Percentiles rank a stretch among this genome's conserved stretches.
Evolutionary conservation across 2,888 invertebrate genomes (phyloP).

Genomic region (Trachelus iudaicus): DNA sequence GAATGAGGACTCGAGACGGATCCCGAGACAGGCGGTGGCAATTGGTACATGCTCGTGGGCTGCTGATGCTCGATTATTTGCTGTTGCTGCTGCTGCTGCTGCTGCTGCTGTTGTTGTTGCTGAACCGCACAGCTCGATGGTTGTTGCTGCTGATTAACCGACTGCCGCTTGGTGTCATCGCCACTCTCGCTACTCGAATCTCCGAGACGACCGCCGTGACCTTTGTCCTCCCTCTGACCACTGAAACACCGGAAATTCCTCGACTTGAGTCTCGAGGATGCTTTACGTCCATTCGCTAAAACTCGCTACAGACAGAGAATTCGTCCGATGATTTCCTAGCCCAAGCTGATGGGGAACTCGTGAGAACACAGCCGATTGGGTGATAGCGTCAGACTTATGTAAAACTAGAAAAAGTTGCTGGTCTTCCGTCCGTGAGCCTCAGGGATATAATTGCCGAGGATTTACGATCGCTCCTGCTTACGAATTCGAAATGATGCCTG

Average conservation of each 20-base stretch:
- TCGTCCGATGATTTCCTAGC: no score
- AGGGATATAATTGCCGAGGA: no score
- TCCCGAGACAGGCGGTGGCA: constrained; percentile 51
- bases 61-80: constrained; percentile 35
- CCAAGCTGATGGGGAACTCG: no score
- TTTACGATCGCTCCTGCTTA: no score
- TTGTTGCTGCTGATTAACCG: constrained; percentile 36
- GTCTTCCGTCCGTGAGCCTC: no score
- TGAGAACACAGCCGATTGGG: no score
- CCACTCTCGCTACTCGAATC: constrained; percentile 63
- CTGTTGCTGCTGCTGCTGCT: constrained; percentile 44
- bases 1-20: constrained; percentile 60
- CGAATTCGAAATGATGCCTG: no score
- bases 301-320: no score
- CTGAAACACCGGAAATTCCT: constrained; percentile 39
- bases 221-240: constrained; percentile 60
- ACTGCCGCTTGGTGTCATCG: constrained; percentile 57
- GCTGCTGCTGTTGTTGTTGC: constrained; percentile 41
- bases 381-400: no score
- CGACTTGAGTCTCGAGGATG: no score
- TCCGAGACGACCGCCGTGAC: constrained; percentile 52
- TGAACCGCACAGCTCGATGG: constrained; percentile 19
- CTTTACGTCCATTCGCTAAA: no score
- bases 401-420: no score
- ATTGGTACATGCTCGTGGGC: constrained; percentile 54